phyloP scores from a whole-genome alignment of 2,888 invertebrate species.

The Aleiodes leptofemur region DNA sequence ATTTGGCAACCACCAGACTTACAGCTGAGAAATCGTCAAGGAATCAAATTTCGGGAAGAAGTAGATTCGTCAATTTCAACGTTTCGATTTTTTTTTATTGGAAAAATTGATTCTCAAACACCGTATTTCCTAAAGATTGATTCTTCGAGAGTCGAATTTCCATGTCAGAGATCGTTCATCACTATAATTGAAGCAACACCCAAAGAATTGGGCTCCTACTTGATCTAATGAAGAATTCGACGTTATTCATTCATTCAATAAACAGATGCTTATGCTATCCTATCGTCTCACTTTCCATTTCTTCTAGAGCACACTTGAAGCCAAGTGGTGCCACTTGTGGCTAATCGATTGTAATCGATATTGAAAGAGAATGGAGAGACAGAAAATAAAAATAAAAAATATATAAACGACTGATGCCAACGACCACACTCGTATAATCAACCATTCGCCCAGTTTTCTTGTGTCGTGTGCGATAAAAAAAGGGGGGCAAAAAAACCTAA shows the following conservation, averaged over 20 bases:
- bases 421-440: conserved; percentile 33
- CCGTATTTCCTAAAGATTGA: no score
- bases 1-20: no score
- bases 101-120: no score
- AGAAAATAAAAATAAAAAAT: conserved; percentile 3
- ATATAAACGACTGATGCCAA: conserved; percentile 20
- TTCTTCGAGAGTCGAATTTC: no score
- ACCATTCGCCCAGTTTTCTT: conserved; percentile 13
- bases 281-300: conserved; percentile 20
- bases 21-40: no score
- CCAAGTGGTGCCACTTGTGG: conserved; percentile 47
- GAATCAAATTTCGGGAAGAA: no score
- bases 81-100: no score
- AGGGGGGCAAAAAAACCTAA: not conserved
- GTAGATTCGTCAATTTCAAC: no score
- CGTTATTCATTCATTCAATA: conserved; percentile 2
- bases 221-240: no score
- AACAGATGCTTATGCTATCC: conserved; percentile 32
- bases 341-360: conserved; percentile 50
- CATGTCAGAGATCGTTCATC: no score
- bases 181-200: no score
- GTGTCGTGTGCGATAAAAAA: not conserved
- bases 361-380: conserved; percentile 20
- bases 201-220: no score
- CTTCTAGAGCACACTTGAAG: conserved; percentile 36